These are phyloP conservation scores for Aphodius granarius DNA, from an alignment of 2,888 invertebrate species.

Conservation along the genomic window DNA sequence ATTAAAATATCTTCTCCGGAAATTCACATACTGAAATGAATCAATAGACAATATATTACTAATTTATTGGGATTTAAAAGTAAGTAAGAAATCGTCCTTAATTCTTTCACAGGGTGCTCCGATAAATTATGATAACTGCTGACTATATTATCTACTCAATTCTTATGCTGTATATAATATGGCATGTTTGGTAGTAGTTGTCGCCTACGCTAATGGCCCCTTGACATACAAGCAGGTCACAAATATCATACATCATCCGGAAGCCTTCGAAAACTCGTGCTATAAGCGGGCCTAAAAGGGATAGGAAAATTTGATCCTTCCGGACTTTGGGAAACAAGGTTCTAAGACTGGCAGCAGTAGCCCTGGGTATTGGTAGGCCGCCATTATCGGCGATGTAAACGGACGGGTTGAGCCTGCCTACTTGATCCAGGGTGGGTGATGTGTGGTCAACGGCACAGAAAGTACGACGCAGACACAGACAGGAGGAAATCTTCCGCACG, in stretches of 20 bases:
- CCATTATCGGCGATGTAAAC: conserved; percentile 32
- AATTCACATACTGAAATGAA: too few species aligned
- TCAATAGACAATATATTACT: too few species aligned
- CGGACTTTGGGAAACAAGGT: conserved; percentile 26
- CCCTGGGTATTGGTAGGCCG: not conserved
- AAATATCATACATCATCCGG: not conserved
- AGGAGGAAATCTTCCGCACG: not conserved
- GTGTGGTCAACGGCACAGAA: conserved; percentile 18
- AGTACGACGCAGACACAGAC: conserved; percentile 1
- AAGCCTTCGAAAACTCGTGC: not conserved
- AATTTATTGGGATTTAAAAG: too few species aligned
- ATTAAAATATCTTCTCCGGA: too few species aligned
- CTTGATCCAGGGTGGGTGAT: conserved; percentile 19
- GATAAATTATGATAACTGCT: too few species aligned
- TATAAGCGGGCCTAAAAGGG: not conserved
- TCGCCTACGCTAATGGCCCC: not conserved
- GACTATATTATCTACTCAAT: too few species aligned
- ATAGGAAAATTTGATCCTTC: conserved; percentile 11
- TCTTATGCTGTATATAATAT: not conserved
- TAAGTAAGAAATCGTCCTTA: too few species aligned
- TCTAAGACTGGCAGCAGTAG: conserved; percentile 24
- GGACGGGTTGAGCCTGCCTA: conserved; percentile 25
- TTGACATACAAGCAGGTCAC: not conserved
- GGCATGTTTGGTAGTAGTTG: not conserved
- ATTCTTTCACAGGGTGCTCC: too few species aligned